Evolutionary conservation across 2,888 invertebrate genomes (phyloP).

Genomic region (Chalcosyrphus nemorum): DNA sequence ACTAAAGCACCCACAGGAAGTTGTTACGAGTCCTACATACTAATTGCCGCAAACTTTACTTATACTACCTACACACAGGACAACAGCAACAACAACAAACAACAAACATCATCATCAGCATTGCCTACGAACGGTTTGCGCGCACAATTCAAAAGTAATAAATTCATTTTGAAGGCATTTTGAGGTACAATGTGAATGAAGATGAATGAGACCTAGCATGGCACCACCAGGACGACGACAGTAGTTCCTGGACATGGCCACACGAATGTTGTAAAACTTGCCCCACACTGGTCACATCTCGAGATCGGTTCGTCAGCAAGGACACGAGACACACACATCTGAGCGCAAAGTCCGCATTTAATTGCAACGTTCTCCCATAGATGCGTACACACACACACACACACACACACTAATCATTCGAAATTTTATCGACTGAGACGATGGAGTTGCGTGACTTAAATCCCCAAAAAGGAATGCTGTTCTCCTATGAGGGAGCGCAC

Average conservation of each 20-base stretch:
- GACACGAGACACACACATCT: neutral
- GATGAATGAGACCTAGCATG: neutral
- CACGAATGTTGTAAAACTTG: conserved; percentile 17
- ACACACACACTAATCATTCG: conserved; percentile 30
- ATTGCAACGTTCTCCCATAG: conserved; percentile 48
- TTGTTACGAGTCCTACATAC: conserved; percentile 26
- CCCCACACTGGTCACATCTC: conserved; percentile 3
- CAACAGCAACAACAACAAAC: too few species aligned
- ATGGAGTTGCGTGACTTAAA: conserved; percentile 57
- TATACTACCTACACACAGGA: neutral
- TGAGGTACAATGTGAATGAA: conserved; percentile 10
- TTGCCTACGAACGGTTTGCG: neutral
- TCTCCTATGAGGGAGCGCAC: too few species aligned
- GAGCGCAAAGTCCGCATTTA: conserved; percentile 31
- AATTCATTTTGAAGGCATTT: conserved; percentile 36
- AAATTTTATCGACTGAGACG: conserved; percentile 58
- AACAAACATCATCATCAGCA: too few species aligned
- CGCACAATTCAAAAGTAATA: conserved; percentile 40
- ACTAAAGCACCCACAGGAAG: conserved; percentile 32
- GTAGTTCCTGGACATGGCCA: conserved; percentile 3
- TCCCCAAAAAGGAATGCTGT: conserved; percentile 48
- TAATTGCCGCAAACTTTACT: conserved; percentile 33
- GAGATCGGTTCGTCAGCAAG: conserved; percentile 19
- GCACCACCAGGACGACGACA: conserved; percentile 4
- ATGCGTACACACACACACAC: neutral